A percentile compares a stretch with the other conserved stretches of the same genome.
phyloP scores from a whole-genome alignment of 2,888 invertebrate species.

The Hypolimnas misippus region DNA sequence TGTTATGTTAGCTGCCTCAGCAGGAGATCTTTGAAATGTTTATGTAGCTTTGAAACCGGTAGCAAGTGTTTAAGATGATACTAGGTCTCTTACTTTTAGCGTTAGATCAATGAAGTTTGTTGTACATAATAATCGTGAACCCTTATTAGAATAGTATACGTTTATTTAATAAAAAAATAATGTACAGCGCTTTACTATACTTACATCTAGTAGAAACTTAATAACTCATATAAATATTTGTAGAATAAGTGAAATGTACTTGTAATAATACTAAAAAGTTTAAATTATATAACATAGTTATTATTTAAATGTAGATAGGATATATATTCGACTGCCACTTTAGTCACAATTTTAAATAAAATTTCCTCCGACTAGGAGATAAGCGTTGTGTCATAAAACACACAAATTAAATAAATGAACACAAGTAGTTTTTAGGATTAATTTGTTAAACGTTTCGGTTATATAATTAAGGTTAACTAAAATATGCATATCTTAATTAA shows the following conservation, averaged over 20 bases:
- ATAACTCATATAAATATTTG: conserved; percentile 26
- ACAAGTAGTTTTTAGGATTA: conserved; percentile 21
- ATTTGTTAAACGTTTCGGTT: conserved; percentile 20
- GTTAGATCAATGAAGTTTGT: conserved; percentile 22
- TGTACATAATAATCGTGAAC: conserved; percentile 35
- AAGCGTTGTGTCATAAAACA: conserved; percentile 25
- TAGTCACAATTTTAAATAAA: conserved; percentile 36
- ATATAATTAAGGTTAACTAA: conserved; percentile 16
- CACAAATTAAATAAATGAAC: conserved; percentile 19
- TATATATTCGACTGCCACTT: conserved; percentile 39
- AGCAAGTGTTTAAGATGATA: conserved; percentile 8
- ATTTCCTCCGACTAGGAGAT: conserved; percentile 18
- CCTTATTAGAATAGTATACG: conserved; percentile 17
- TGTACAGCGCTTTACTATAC: conserved; percentile 39
- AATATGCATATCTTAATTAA: conserved; percentile 21
- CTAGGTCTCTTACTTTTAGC: conserved; percentile 8
- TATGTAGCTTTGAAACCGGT: conserved; percentile 24
- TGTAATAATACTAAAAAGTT: conserved; percentile 23
- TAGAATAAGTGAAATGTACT: conserved; percentile 29
- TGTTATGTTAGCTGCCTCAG: conserved; percentile 14
- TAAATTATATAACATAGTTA: conserved; percentile 26
- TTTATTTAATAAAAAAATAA: conserved; percentile 23
- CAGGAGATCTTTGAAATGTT: conserved; percentile 18
- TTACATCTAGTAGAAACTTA: conserved; percentile 33
- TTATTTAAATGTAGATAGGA: conserved; percentile 26